phyloP scores from a whole-genome alignment of 2,113 vertebrate genomes.

The Suricata suricatta region DNA sequence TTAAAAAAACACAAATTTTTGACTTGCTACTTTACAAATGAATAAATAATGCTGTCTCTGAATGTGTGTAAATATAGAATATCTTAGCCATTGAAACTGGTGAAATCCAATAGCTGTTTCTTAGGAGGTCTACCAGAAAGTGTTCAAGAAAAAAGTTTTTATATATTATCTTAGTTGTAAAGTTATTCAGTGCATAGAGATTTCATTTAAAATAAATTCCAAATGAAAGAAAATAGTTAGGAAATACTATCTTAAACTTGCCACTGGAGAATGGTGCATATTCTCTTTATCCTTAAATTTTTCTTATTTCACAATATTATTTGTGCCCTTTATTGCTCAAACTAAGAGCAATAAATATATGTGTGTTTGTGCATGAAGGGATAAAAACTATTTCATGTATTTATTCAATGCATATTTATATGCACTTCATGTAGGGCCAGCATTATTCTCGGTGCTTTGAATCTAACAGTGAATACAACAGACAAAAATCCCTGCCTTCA shows the following conservation, averaged over 20 bases:
- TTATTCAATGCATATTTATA: neutral
- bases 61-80: neutral
- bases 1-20: neutral
- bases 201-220: constrained; percentile 19
- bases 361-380: neutral
- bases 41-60: neutral
- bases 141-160: neutral
- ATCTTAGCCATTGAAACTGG: neutral
- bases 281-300: neutral
- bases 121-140: neutral
- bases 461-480: neutral
- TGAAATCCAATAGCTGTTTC: neutral
- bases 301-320: neutral
- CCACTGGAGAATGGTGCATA: neutral
- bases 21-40: neutral
- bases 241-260: constrained; percentile 23
- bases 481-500: neutral
- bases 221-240: neutral
- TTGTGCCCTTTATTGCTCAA: neutral
- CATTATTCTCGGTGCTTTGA: neutral
- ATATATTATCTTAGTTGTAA: neutral
- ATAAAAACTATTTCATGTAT: neutral
- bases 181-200: neutral
- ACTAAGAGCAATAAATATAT: neutral
- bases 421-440: neutral